Conservation (phyloP, 2,888 invertebrate species). For the Agrotis ipsilon region DNA sequence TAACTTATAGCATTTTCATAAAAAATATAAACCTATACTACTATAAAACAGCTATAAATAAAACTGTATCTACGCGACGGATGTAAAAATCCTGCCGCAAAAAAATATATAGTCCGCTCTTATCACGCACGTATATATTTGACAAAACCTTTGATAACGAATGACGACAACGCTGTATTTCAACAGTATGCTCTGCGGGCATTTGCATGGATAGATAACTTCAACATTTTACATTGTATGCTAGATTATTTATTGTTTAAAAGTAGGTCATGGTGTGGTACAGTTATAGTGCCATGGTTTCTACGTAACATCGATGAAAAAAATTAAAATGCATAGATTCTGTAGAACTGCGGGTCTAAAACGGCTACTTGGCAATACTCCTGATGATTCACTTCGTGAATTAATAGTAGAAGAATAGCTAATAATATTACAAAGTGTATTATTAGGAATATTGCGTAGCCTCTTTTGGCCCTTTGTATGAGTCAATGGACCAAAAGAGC, state of each 20-base stretch:
- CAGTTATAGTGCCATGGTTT: slow-evolving; percentile 10
- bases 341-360: not conserved
- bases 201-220: slow-evolving; percentile 32
- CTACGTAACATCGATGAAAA: slow-evolving; percentile 1
- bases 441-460: too few species aligned
- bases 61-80: slow-evolving; percentile 31
- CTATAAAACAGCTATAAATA: slow-evolving; percentile 5
- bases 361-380: too few species aligned
- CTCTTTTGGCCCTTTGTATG: too few species aligned
- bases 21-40: too few species aligned
- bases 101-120: slow-evolving; percentile 24
- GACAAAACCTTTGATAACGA: slow-evolving; percentile 41
- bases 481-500: too few species aligned
- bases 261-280: slow-evolving; percentile 35
- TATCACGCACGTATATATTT: slow-evolving; percentile 41
- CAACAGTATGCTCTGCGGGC: slow-evolving; percentile 19
- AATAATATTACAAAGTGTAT: too few species aligned
- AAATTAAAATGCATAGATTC: slow-evolving; percentile 6
- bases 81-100: slow-evolving; percentile 42
- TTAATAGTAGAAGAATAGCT: too few species aligned
- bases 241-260: slow-evolving; percentile 9
- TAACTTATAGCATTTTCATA: not conserved
- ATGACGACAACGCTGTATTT: slow-evolving; percentile 19
- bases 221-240: slow-evolving; percentile 18
- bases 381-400: too few species aligned